Evolutionary conservation across 2,888 invertebrate genomes (phyloP), one percentile per base, ranked within the genome.

Genomic region (Baccha elongata): DNA sequence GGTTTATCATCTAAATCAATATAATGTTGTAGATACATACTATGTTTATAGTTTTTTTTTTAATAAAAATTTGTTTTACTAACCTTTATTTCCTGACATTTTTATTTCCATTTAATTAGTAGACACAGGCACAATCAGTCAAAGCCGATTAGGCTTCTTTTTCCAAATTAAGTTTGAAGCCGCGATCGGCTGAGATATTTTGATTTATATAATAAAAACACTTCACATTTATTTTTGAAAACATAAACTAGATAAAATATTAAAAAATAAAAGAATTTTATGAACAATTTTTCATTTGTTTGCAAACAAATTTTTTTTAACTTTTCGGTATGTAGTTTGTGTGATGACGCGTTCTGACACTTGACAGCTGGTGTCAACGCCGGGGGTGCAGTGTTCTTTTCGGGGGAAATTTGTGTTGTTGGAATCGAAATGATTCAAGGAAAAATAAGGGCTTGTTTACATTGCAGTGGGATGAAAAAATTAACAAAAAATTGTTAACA

Each of bases 1-100:
- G 86, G 62, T 87, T 86, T 88, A 85, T 85, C 86, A 75, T 69
- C 81, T 48, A 26, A 0, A 15, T 5, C 32, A 29, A 7, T 3
- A n/a, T 21, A 10, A n/a, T n/a, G n/a, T n/a, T n/a, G n/a, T n/a
- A n/a, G n/a, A n/a, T n/a, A n/a, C n/a, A n/a, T n/a, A n/a, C n/a
- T n/a, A n/a, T 32, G 8, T 32, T 32, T 32, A 8, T 32, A 7
- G 4, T 32, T 32, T 7, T 32, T 7, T 8, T 32, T 32, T 32
- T 5, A 2, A 29, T 13, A 7, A n/a, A n/a, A 15, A 40, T 32
- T 8, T 26, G 3, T 40, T 11, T 0, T 15, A 42, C 29, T 55
- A 4, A 76, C 81, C 81, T 71, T 81, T 81, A 19, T 32, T 67
- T 46, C 32, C 29, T 17, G 80, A 65, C 75, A 81, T 75, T 71